Percentiles rank a stretch among this genome's conserved stretches.
These are phyloP conservation scores for Edolisoma coerulescens DNA, from an alignment of 2,113 vertebrate genomes.

Conservation along the genomic window DNA sequence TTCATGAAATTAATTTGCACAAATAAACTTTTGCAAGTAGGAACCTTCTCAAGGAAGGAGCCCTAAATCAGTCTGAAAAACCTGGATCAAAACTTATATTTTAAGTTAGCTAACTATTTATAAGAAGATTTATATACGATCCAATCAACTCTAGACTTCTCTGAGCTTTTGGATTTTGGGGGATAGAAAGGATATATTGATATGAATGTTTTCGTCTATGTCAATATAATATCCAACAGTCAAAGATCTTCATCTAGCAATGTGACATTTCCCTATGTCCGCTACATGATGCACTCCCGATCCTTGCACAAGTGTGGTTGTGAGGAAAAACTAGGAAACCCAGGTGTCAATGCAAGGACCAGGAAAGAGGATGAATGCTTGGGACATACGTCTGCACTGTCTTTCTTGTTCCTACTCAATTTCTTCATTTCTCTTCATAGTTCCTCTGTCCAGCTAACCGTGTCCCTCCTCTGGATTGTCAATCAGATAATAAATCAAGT, in stretches of 20 bases:
- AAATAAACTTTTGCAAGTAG: not conserved
- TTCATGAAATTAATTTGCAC: not conserved
- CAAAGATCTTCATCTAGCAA: not conserved
- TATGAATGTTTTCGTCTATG: not conserved
- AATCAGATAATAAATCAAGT: not conserved
- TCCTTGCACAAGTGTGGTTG: not conserved
- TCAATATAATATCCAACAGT: not conserved
- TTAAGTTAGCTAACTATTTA: not conserved
- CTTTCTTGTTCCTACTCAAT: not conserved
- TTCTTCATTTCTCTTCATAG: not conserved
- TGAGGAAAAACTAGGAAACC: not conserved
- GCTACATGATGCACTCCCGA: not conserved
- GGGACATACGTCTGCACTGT: fast-evolving
- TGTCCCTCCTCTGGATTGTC: not conserved
- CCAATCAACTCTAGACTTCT: not conserved
- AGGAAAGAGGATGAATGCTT: not conserved
- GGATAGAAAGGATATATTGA: not conserved
- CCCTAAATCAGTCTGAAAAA: not conserved
- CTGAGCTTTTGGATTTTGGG: not conserved
- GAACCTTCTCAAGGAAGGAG: not conserved
- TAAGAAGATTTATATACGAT: not conserved
- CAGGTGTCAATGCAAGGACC: not conserved
- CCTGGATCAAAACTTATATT: not conserved
- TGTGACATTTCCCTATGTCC: not conserved
- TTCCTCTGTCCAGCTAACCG: not conserved